A percentile compares a stretch with the other conserved stretches of the same genome.
Conservation (phyloP, 2,888 invertebrate genomes). For the Aleiodes leptofemur region DNA sequence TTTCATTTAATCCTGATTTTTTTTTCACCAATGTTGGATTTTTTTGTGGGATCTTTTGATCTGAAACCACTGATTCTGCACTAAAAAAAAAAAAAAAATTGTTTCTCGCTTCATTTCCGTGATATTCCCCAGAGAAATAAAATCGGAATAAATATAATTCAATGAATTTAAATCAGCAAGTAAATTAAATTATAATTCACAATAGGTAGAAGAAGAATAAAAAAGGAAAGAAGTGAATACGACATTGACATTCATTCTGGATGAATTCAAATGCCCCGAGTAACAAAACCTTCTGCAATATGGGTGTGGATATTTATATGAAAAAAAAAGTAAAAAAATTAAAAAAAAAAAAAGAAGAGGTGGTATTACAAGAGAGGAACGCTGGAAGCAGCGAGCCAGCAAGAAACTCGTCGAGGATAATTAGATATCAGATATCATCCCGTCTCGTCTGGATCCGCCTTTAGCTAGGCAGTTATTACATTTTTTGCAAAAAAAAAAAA, state of each 20-base stretch:
- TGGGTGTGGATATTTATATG: constrained; percentile 21
- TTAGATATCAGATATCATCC: constrained; percentile 60
- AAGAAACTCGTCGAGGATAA: constrained; percentile 58
- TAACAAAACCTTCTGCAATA: constrained; percentile 10
- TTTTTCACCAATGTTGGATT: too few species aligned
- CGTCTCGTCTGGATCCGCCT: constrained; percentile 41
- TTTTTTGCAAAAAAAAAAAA: neutral
- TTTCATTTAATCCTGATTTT: too few species aligned
- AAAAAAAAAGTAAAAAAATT: neutral
- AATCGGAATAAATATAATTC: neutral
- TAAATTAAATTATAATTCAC: too few species aligned
- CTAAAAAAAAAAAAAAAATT: neutral
- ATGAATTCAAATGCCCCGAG: neutral
- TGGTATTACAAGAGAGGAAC: constrained; percentile 14
- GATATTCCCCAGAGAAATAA: too few species aligned
- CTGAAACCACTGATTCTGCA: too few species aligned
- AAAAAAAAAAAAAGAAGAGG: neutral
- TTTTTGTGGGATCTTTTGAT: too few species aligned
- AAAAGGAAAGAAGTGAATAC: neutral
- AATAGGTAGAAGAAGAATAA: neutral
- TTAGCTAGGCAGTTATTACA: constrained; percentile 14
- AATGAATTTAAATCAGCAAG: neutral
- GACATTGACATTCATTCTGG: neutral
- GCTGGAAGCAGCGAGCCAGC: constrained; percentile 27
- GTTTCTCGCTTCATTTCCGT: neutral